phyloP scores from a whole-genome alignment of 2,797 vertebrate species.

The Phaenicophaeus curvirostris region DNA sequence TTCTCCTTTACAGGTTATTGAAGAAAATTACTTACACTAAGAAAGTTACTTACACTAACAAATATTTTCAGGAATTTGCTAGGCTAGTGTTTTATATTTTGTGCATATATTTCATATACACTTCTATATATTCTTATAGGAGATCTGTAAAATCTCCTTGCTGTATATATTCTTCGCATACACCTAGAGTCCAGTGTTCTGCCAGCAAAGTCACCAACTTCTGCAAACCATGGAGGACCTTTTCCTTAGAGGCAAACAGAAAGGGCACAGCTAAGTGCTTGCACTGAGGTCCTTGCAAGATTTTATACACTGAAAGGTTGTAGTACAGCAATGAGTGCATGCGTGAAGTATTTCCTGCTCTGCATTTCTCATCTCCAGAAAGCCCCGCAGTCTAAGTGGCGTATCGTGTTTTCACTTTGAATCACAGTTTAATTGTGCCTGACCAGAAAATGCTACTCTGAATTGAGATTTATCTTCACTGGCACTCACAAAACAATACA shows the following conservation, averaged over 20 bases:
- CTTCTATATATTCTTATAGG: neutral
- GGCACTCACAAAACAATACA: neutral
- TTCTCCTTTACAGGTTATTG: neutral
- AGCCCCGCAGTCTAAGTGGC: neutral
- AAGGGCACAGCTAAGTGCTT: neutral
- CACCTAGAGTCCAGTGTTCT: neutral
- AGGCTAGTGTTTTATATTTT: neutral
- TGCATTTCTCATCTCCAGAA: constrained; percentile 13
- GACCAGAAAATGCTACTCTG: neutral
- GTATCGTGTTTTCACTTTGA: neutral
- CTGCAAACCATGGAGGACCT: neutral
- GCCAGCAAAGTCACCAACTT: neutral
- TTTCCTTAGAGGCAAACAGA: neutral
- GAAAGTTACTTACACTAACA: neutral
- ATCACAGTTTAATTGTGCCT: neutral
- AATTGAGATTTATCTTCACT: neutral
- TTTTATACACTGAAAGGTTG: neutral
- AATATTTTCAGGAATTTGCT: neutral
- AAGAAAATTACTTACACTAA: neutral
- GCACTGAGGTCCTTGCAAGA: neutral
- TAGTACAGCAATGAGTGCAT: neutral
- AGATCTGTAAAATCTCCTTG: neutral
- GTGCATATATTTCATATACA: neutral
- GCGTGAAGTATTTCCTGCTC: neutral
- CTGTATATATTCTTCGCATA: neutral